A percentile compares a stretch with the other conserved stretches of the same genome.
These are phyloP conservation scores for Girardinichthys multiradiatus DNA, from an alignment of 2,113 vertebrate genomes.

Conservation along the genomic window DNA sequence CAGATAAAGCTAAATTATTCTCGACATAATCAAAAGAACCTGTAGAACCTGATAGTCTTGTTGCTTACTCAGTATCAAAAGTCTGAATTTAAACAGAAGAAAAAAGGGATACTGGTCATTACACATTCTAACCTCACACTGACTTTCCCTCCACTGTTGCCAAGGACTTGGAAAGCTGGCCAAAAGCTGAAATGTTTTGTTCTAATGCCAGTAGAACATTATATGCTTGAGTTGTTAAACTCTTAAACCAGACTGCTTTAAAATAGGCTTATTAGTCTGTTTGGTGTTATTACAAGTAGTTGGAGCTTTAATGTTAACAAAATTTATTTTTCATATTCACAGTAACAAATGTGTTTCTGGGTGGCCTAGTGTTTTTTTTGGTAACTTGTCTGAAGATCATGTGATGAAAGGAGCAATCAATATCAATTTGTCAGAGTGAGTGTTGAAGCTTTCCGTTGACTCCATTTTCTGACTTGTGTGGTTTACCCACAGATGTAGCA, in stretches of 20 bases:
- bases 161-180: conserved; percentile 34
- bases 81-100: conserved; percentile 16
- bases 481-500: conserved; percentile 48
- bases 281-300: conserved; percentile 30
- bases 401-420: neutral
- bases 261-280: conserved; percentile 39
- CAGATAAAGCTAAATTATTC: conserved; percentile 21
- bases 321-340: conserved; percentile 11
- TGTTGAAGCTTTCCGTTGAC: neutral
- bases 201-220: conserved; percentile 38
- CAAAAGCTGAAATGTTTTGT: conserved; percentile 34
- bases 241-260: conserved; percentile 34
- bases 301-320: conserved; percentile 25
- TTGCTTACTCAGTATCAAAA: conserved; percentile 43
- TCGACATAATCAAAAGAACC: conserved; percentile 27
- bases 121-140: conserved; percentile 36
- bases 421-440: neutral
- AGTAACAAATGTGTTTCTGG: conserved; percentile 24
- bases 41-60: conserved; percentile 16
- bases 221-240: conserved; percentile 38
- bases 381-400: neutral
- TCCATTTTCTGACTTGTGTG: conserved; percentile 34
- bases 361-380: neutral
- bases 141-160: conserved; percentile 14
- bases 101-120: conserved; percentile 37